Evolutionary conservation across 2,888 invertebrate genomes (phyloP), one percentile per base, ranked within the genome.

Genomic region (Panzeria rudis): DNA sequence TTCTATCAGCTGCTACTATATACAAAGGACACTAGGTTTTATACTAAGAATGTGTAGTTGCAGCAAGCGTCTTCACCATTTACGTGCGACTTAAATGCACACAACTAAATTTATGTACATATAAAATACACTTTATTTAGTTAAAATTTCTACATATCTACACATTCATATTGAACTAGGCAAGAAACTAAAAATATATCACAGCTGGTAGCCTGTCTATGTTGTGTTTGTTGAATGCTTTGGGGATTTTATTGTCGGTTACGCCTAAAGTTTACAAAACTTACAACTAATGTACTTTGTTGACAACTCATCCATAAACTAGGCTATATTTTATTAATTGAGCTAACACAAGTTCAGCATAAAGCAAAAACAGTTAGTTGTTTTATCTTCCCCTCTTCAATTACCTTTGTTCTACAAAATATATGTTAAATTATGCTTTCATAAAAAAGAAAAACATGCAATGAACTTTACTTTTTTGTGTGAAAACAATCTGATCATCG

Each of bases 291-390:
- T 66, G 71, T 84, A 61, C 66, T 78, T 50, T 69, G 84, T 62
- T 78, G 77, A 81, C 73, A 78, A 56, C 62, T 78, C 72, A 85
- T 73, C 77, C 69, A 75, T 82, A 82, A 85, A 81, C 77, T 85
- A 85, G 77, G 84, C 81, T 73, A 82, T 78, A 73, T 77, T 72
- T 78, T 85, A 82, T 81, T 85, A 85, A 85, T 85, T 81, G 77
- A 78, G 83, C 72, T 44, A 59, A 75, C 64, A 80, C 62, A 50
- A 64, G 23, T 71, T 75, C 71, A 64, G 35, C 75, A 71, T 64
- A 72, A 44, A 20, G 23, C 3, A 8, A 35, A 47, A 44, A 15
- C 52, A 47, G 44, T 25, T 47, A 44, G 23, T 25, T 79, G 47
- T 32, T 62, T 2, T 41, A 9, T 35, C 13, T 52, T 52, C 6